phyloP scores from a whole-genome alignment of 1,140 invertebrate species.

The Drosophila jambulina region DNA sequence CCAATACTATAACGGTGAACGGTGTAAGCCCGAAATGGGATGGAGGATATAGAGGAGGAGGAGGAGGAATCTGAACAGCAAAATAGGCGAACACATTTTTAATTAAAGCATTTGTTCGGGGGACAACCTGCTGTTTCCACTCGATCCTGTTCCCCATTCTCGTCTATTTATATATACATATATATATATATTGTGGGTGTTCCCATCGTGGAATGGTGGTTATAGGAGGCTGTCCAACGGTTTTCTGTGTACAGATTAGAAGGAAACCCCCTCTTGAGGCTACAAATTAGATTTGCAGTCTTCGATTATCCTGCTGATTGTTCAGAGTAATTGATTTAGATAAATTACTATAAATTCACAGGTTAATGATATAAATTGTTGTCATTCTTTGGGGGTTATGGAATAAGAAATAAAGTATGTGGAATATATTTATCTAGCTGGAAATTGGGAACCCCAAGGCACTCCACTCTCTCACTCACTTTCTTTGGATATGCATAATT shows the following conservation, averaged over 20 bases:
- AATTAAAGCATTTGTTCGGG: constrained; percentile 76
- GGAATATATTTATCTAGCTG: constrained; percentile 25
- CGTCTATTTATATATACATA: neutral
- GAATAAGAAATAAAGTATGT: neutral
- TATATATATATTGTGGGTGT: constrained; percentile 64
- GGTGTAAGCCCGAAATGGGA: constrained; percentile 55
- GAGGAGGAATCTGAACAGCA: constrained; percentile 19
- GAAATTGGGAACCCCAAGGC: neutral
- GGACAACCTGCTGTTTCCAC: constrained; percentile 45
- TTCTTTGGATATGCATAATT: constrained; percentile 33
- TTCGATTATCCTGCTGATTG: neutral
- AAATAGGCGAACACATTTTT: constrained; percentile 79
- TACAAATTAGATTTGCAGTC: constrained; percentile 13
- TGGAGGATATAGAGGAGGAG: neutral
- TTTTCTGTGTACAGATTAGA: constrained; percentile 26
- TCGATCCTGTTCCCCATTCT: constrained; percentile 30
- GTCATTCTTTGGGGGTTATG: neutral
- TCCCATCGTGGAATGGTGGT: constrained; percentile 17
- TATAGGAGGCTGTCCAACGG: constrained; percentile 32
- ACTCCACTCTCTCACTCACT: constrained; percentile 25
- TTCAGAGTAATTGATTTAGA: constrained; percentile 2
- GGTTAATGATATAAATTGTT: neutral
- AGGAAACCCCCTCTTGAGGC: neutral
- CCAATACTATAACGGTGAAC: constrained; percentile 71
- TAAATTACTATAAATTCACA: neutral